Percentiles rank a stretch among this genome's conserved stretches.
Evolutionary conservation across 2,797 vertebrate species (phyloP).

Genomic region (Tokudaia tokunoshimensis): DNA sequence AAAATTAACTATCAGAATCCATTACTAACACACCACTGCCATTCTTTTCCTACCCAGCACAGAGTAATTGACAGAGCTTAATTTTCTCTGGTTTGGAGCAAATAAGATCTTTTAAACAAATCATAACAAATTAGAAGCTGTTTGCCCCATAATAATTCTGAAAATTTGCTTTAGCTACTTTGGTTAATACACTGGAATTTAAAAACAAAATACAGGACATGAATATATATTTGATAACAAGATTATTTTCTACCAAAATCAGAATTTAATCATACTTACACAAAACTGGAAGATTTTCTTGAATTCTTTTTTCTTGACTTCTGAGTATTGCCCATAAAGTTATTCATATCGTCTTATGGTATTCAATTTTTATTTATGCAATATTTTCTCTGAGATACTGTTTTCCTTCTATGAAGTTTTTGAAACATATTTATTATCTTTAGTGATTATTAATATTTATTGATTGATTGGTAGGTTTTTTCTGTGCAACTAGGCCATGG

Average conservation of each 20-base stretch:
- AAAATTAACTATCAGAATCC: neutral
- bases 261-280: neutral
- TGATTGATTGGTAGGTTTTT: neutral
- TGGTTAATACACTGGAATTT: conserved; percentile 29
- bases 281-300: conserved; percentile 4
- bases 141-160: neutral
- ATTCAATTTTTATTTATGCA: conserved; percentile 49
- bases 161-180: conserved; percentile 17
- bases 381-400: conserved; percentile 3
- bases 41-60: neutral
- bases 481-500: neutral
- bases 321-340: neutral
- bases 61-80: neutral
- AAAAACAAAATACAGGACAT: neutral
- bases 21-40: neutral
- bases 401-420: neutral
- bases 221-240: neutral
- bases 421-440: neutral
- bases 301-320: neutral
- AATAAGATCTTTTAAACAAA: neutral
- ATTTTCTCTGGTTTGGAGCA: neutral
- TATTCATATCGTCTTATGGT: neutral
- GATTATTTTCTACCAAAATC: neutral
- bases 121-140: neutral
- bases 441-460: neutral